Evolutionary conservation across 2,888 invertebrate genomes (phyloP), one percentile per base, ranked within the genome.

Genomic region (Pyrrhosoma nymphula): DNA sequence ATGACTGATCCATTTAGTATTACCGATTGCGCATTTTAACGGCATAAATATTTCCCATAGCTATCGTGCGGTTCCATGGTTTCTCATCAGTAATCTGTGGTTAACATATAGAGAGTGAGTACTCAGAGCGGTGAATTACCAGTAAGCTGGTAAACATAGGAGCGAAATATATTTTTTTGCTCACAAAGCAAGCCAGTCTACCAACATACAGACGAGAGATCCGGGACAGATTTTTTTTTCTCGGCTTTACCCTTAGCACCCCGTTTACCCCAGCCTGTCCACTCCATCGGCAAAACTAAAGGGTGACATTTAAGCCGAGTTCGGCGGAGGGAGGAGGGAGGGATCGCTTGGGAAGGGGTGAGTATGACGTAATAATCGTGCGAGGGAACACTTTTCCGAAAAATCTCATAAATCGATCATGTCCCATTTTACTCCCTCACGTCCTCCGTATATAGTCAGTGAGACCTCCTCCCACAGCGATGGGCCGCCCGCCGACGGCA

Each of bases 381-480:
- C 47, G 91, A 91, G 60, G 69, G 93, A 93, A 93, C 93, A 93
- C 39, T 93, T 93, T 91, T 93, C 89, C 93, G 69, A 69, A 93
- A 93, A 93, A 93, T 69, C 63, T 93, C 93, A 93, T 93, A 93
- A 93, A 93, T 93, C 93, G 93, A 93, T 93, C 93, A 93, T 39
- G 93, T 39, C 39, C 69, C 93, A 63, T 93, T 93, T 89, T 69
- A 63, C 69, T 30, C 93, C 69, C 91, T 39, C 39, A 20, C 91
- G 26, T 69, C 91, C 39, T 39, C 39, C 47, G 16, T 12, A 35
- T 35, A 82, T 14, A 35, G 82, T 69, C 69, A 60, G 60, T 60
- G 18, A 14, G 60, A 20, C 69, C 60, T 63, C 47, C 63, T 39
- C 10, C 91, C 91, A 6, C 93, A 60, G 39, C 63, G 55, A 69